Conservation (phyloP, 2,797 vertebrate species). For the Crenichthys baileyi region DNA sequence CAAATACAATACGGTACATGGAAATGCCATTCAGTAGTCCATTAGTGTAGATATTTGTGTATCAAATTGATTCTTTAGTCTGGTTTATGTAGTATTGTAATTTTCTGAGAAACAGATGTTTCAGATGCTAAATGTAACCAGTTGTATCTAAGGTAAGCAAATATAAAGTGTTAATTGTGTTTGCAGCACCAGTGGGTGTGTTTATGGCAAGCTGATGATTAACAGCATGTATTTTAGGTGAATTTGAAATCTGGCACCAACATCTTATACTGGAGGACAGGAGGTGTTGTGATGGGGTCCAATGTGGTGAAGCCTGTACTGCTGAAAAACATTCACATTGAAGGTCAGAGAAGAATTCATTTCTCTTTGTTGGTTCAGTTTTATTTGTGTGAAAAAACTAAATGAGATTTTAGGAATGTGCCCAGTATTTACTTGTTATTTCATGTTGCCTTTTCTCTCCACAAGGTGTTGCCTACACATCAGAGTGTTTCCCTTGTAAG, state of each 20-base stretch:
- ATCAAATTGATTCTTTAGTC: too few relatives aligned
- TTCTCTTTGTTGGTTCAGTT: not conserved
- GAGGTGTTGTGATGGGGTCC: constrained; percentile 89
- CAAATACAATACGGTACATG: too few relatives aligned
- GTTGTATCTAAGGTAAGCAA: not conserved
- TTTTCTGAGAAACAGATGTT: not conserved
- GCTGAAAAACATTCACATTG: constrained; percentile 94
- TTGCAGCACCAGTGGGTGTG: not conserved
- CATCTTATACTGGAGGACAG: constrained; percentile 97
- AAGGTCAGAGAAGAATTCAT: constrained; percentile 80
- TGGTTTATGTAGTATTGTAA: not conserved
- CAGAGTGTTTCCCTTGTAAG: constrained; percentile 94
- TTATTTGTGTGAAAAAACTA: not conserved
- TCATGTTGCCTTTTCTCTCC: constrained; percentile 15
- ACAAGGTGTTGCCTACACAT: constrained; percentile 94
- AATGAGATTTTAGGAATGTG: not conserved
- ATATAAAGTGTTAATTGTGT: not conserved
- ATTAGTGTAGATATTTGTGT: too few relatives aligned
- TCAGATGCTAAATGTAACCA: not conserved
- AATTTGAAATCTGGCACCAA: constrained; percentile 94
- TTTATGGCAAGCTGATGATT: constrained; percentile 6
- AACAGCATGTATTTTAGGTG: constrained; percentile 78
- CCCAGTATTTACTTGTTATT: not conserved
- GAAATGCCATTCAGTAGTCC: too few relatives aligned
- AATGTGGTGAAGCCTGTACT: constrained; percentile 93